Base-by-base conservation (phyloP, 53 echinoderm and acorn worm species). In the Mesocentrotus franciscanus region DNA sequence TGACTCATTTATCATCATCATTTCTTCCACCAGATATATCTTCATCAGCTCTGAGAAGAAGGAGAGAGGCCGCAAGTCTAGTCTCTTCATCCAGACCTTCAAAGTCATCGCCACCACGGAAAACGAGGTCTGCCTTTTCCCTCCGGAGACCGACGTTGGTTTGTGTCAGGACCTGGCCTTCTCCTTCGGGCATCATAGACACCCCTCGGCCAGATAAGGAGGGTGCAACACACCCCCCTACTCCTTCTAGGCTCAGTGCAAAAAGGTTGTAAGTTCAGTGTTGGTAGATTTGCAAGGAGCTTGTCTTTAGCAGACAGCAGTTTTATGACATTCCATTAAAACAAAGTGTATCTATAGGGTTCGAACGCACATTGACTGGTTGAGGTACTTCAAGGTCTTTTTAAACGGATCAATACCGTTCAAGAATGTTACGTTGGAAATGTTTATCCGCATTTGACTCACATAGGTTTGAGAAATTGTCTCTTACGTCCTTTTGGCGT, bases 101-200 rank as follows among this genome's bases (percentile, higher is more conserved):
- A 99, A 99, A 70, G 99, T 96, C 11, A 91, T 98, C 9, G 97
- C 98, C 60, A 98, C 98, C 5, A 99, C 99, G 0, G 97, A 98
- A 93, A 99, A 98, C 90, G 99, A 99, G 90, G 97, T 96, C 34
- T 99, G 99, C 89, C 96, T 99, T 27, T 99, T 99, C 81, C 97
- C 98, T 0, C 79, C 89, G n/a, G 97, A 98, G 18, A 98, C 96
- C 24, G 97, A 97, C 59, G 96, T 97, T 7, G 95, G 97, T 61
- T 60, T 98, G 17, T 99, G 99, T 83, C 96, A 97, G 55, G 96
- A 96, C 55, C 96, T 99, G 79, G 98, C 99, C 4, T 93, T 97
- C 92, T 90, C 90, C 14, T 97, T 99, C 95, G 96, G 93, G 10
- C 90, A 96, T 27, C 84, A 95, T 32, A 96, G 96, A 90, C 93